These are phyloP conservation scores for Lycia hirtaria DNA, from an alignment of 2,888 invertebrate species.

Conservation along the genomic window DNA sequence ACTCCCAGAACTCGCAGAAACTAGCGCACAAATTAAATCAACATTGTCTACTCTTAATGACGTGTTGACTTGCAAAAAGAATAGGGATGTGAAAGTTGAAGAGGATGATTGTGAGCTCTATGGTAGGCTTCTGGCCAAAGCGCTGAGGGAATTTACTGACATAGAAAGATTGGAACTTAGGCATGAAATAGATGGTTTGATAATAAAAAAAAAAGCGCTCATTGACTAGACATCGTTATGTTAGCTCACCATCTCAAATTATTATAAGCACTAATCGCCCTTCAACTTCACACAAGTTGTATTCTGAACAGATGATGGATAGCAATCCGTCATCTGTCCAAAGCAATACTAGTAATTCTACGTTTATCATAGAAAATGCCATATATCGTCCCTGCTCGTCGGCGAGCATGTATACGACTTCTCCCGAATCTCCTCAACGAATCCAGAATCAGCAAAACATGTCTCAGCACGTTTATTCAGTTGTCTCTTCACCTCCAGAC, in stretches of 20 bases:
- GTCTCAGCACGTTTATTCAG: background rate
- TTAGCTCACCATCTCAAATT: constrained; percentile 3
- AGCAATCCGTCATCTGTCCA: background rate
- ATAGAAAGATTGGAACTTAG: background rate
- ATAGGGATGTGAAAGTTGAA: background rate
- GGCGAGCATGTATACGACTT: background rate
- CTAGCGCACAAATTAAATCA: background rate
- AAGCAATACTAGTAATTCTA: background rate
- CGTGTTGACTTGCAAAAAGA: background rate
- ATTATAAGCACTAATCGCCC: constrained; percentile 11
- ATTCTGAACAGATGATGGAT: background rate
- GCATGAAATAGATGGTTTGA: background rate
- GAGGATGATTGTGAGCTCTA: constrained; percentile 15
- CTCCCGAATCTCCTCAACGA: background rate
- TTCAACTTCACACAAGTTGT: background rate
- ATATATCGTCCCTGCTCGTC: background rate
- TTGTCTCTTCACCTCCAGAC: constrained; percentile 5
- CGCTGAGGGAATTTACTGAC: background rate
- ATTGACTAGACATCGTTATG: background rate
- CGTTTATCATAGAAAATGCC: background rate
- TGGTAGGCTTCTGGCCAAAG: constrained; percentile 11
- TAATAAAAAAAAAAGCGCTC: background rate
- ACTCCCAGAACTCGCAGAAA: constrained; percentile 4
- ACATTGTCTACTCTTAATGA: background rate
- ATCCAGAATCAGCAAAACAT: background rate